These are phyloP conservation scores for Pseudachorutes palmiensis DNA, from an alignment of 1,140 invertebrate species.

Conservation along the genomic window DNA sequence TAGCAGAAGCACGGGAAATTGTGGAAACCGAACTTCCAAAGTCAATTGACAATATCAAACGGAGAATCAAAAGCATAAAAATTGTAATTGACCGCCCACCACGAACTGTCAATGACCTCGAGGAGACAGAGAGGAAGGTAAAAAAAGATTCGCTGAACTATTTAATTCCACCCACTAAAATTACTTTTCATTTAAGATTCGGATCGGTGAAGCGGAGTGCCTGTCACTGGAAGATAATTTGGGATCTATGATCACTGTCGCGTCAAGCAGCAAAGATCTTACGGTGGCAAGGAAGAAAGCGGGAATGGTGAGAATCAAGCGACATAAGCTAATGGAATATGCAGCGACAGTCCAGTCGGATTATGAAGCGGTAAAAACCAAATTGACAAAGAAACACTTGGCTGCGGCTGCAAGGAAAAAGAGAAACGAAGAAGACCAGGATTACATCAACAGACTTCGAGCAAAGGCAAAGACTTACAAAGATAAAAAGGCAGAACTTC, in stretches of 20 bases:
- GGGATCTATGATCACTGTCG: background rate
- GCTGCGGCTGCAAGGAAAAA: background rate
- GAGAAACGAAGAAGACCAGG: slow-evolving; percentile 1
- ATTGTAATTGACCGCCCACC: background rate
- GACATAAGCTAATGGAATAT: background rate
- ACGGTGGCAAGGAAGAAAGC: background rate
- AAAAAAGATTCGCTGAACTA: background rate
- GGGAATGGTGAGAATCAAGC: background rate
- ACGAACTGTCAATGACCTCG: background rate
- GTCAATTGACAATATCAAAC: background rate
- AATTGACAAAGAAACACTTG: background rate
- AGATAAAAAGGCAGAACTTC: slow-evolving; percentile 3
- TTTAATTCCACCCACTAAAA: background rate
- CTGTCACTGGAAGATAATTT: background rate
- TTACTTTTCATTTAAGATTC: background rate
- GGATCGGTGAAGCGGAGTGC: background rate
- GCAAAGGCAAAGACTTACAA: background rate
- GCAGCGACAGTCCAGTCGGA: background rate
- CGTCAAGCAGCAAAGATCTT: background rate
- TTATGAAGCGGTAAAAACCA: background rate
- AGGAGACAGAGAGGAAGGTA: background rate
- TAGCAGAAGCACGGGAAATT: background rate
- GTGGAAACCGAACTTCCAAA: background rate
- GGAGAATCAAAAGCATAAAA: background rate
- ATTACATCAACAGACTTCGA: background rate